Base-by-base conservation (phyloP, 2,888 invertebrate species). In the Drosophila limbata region DNA sequence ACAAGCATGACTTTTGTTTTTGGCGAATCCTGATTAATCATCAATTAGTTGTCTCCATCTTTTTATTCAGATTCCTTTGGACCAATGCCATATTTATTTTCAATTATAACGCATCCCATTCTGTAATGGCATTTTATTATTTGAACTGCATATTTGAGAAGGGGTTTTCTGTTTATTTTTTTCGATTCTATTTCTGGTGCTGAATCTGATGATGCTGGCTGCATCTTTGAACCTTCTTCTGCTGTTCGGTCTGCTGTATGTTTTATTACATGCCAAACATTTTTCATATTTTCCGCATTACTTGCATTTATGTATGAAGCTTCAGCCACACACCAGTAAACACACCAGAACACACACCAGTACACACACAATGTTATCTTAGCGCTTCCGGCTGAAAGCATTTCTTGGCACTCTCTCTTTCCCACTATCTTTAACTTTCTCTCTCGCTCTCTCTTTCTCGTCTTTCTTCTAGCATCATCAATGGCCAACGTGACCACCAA, bases 321-420 rank as follows among this genome's bases (percentile, higher is more conserved):
- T 62, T 79, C 73, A 66, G 62, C 21, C 37, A 71, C 74, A 65
- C 50, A 63, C 61, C 50, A 40, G 42, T 45, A n/a, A n/a, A 56
- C 48, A 67, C 48, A 79, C 76, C 21, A 25, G 21, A 4, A 69
- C 53, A 68, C 62, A 79, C 53, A 56, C 40, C 45, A 52, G 48
- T 19, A 64, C 63, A 66, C 62, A 68, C 55, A 69, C 66, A 78
- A 75, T 88, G 89, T 91, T 90, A 84, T 90, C 90, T 89, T 65
- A 80, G 69, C 75, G 88, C 90, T 90, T 90, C 90, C 90, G 90
- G 90, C 88, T 90, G 90, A 90, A 86, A 86, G 88, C 87, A 79
- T 90, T 90, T 89, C 85, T 81, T 79, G 80, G 75, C 79, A 66
- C 79, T 64, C 70, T 44, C 65, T 50, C 63, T 52, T 39, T 40